Evolutionary conservation across 2,113 vertebrate genomes (phyloP), one percentile per base, ranked within the genome.

Genomic region (Myotis davidii): DNA sequence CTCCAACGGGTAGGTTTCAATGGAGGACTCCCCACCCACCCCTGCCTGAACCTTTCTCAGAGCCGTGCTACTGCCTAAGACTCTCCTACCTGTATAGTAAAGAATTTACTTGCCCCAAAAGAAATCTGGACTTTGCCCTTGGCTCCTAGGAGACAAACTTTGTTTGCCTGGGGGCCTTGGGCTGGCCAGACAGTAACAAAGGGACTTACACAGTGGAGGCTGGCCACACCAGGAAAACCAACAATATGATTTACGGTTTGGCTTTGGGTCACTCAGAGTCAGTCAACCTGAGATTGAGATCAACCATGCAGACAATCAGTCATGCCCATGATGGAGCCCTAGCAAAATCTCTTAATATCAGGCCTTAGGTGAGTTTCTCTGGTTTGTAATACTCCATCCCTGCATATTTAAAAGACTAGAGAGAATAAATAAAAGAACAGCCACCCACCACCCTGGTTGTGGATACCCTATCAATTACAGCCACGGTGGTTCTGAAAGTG

Each of bases 371-470:
- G 1, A n/a, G 34, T 14, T 8, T 73, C 32, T 23, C 70, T 78
- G 54, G 61, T 83, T 45, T 45, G 39, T 64, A 72, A 21, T 6
- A 77, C 21, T 73, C 45, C 20, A 2, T 6, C 21, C 39, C 79
- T 14, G 17, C 27, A 45, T 77, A 78, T 78, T 86, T 45, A 72
- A 81, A 73, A 85, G 52, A 73, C 17, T 29, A 74, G 29, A 73
- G 54, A 94, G 21, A 34, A 52, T 72, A 94, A 85, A 90, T 65
- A 79, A 73, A 90, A 72, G 29, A 21, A 45, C n/a, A 64, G 42
- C 29, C 21, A 64, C 48, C 52, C 9, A 27, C 94, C 50, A 12
- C 86, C 34, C 34, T 65, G 54, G 12, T 94, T 45, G 61, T 2
- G 9, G 74, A 37, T n/a, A 73, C 12, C 42, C 14, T 23, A 5